phyloP scores from a whole-genome alignment of 2,888 invertebrate species.

The Heteropelma amictum region DNA sequence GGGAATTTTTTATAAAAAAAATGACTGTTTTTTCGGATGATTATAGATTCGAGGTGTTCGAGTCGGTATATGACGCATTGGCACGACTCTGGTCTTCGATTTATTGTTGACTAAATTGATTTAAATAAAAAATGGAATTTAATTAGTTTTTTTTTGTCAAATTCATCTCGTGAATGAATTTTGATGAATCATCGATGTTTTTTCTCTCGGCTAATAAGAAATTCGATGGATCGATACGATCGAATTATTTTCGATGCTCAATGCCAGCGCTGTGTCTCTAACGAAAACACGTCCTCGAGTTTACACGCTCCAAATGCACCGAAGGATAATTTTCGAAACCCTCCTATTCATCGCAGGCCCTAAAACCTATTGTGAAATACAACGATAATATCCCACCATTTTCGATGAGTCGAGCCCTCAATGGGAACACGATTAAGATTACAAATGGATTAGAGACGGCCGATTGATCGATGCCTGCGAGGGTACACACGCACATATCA shows the following conservation, averaged over 20 bases:
- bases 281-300: too few species aligned
- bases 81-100: conserved; percentile 57
- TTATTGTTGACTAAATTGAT: background rate
- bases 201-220: background rate
- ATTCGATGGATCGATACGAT: background rate
- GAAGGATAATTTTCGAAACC: background rate
- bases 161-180: too few species aligned
- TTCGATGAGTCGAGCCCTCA: background rate
- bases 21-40: too few species aligned
- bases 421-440: conserved; percentile 39
- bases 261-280: too few species aligned
- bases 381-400: conserved; percentile 1
- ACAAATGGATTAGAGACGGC: conserved; percentile 52
- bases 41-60: conserved; percentile 57
- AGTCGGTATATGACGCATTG: conserved; percentile 59
- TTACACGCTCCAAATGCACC: too few species aligned
- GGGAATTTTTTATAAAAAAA: too few species aligned
- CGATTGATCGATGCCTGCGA: conserved; percentile 51
- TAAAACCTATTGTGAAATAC: conserved; percentile 3
- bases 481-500: conserved; percentile 6
- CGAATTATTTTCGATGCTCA: background rate
- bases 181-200: background rate
- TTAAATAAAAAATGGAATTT: too few species aligned
- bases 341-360: background rate
- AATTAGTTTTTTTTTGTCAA: too few species aligned